Evolutionary conservation across 2,797 vertebrate species (phyloP), one percentile per base, ranked within the genome.

Genomic region (Iguana delicatissima): DNA sequence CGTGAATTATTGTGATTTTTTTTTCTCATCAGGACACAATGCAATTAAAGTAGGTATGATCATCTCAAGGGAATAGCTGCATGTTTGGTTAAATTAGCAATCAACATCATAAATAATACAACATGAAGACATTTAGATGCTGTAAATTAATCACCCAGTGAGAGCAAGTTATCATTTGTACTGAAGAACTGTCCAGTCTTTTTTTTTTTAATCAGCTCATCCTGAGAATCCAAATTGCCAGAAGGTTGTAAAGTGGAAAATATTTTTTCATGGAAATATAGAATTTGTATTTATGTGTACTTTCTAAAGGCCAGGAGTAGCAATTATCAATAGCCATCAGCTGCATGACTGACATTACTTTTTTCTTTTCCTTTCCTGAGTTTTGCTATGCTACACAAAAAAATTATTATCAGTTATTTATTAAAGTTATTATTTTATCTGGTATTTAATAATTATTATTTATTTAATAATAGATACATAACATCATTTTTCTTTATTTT

Each of bases 31-130:
- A 83, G 79, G 89, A 94, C 92, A 88, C 81, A 93, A 77, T 76
- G 92, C 84, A 94, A 92, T 92, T 91, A 95, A 94, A 52, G 94
- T 92, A 93, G 92, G 88, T 50, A 35, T 92, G 74, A 7, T 6
- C 35, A 69, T 92, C 92, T 83, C 8, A 0, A 22, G 46, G 91
- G 81, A 93, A 67, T 0, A 0, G n/a, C 64, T 69, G 79, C 0
- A 0, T 81, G 82, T 76, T 77, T 85, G 52, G 85, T 8, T 94
- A 85, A 94, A 94, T 93, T 92, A 95, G 95, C 92, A 89, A 84
- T 42, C 52, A 0, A 80, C 57, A 89, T 24, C 1, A 6, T 76
- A 93, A 93, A 94, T 92, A 91, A 89, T 42, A 62, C 86, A 64
- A 57, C 69, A 90, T 83, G 64, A 83, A 90, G 89, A 80, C 94